Percentiles rank a stretch among this genome's conserved stretches.
Conservation (phyloP, 2,888 invertebrate genomes). For the Sarcophaga rosellei region DNA sequence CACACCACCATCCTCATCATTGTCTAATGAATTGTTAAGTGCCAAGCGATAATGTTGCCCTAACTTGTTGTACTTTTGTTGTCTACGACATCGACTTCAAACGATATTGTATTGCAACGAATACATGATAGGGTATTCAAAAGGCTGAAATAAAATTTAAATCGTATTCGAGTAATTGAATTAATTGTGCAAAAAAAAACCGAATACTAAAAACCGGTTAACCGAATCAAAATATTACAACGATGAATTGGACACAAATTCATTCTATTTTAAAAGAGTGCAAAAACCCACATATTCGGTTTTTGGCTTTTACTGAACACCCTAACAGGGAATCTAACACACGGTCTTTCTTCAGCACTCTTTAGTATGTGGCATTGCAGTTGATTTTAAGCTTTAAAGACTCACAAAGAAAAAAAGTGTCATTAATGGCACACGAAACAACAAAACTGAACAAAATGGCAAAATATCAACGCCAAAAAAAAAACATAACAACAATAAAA, state of each 20-base stretch:
- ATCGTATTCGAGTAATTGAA: too few species aligned
- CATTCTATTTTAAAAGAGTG: too few species aligned
- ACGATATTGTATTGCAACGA: slow-evolving; percentile 17
- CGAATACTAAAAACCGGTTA: too few species aligned
- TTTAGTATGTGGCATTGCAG: slow-evolving; percentile 4
- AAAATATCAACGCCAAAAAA: slow-evolving; percentile 20
- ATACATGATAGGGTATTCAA: too few species aligned
- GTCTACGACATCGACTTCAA: slow-evolving; percentile 17
- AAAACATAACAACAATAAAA: not conserved
- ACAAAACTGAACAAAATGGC: slow-evolving; percentile 46
- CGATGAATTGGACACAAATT: too few species aligned
- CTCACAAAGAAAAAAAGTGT: slow-evolving; percentile 65
- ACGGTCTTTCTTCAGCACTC: too few species aligned
- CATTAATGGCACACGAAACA: slow-evolving; percentile 72
- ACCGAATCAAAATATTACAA: too few species aligned
- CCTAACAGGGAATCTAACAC: too few species aligned
- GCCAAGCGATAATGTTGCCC: slow-evolving; percentile 71
- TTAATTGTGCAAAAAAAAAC: too few species aligned
- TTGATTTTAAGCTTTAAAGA: slow-evolving; percentile 10
- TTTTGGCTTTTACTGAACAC: too few species aligned
- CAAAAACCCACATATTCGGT: too few species aligned
- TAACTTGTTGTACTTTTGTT: slow-evolving; percentile 51
- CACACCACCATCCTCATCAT: slow-evolving; percentile 58
- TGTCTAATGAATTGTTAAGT: slow-evolving; percentile 78
- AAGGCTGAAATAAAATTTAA: too few species aligned